These are phyloP conservation scores for Scelioninae gen. 2 DNA, from an alignment of 2,888 invertebrate species.

Conservation along the genomic window DNA sequence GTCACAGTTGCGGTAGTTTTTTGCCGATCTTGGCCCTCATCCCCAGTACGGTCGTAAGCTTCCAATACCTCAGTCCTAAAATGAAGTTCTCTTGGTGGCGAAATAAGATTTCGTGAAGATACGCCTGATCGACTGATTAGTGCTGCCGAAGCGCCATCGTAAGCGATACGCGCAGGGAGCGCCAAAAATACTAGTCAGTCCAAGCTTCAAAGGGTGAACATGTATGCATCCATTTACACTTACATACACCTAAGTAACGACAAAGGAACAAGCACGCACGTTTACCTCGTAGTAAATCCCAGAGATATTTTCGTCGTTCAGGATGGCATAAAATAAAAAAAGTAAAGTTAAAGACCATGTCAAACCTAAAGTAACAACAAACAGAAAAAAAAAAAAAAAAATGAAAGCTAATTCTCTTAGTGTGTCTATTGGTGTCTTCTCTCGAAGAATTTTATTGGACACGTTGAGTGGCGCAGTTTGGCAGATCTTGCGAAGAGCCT, in stretches of 20 bases:
- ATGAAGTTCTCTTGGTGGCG: slow-evolving; percentile 81
- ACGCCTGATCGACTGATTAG: slow-evolving; percentile 69
- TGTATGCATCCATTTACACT: slow-evolving; percentile 37
- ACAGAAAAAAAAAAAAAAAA: slow-evolving; percentile 10
- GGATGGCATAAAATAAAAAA: not conserved
- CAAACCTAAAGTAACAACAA: too few species aligned
- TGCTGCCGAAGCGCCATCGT: slow-evolving; percentile 27
- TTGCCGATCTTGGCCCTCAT: slow-evolving; percentile 72
- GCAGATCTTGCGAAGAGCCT: slow-evolving; percentile 23
- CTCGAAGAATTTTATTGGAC: slow-evolving; percentile 22
- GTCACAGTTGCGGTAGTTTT: slow-evolving; percentile 71
- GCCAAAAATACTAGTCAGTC: slow-evolving; percentile 56
- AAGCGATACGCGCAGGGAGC: slow-evolving; percentile 27
- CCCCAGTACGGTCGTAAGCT: slow-evolving; percentile 72
- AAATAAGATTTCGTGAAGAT: slow-evolving; percentile 81
- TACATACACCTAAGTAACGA: slow-evolving; percentile 15
- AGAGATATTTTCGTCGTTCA: slow-evolving; percentile 25
- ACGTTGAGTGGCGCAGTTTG: slow-evolving; percentile 41
- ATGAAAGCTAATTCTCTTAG: slow-evolving; percentile 15
- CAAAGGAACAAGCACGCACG: slow-evolving; percentile 24
- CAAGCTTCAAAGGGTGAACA: slow-evolving; percentile 48
- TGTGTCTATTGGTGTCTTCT: slow-evolving; percentile 39
- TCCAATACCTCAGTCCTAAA: slow-evolving; percentile 75
- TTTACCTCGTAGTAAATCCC: slow-evolving; percentile 50
- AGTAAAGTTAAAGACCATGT: too few species aligned